A percentile compares a stretch with the other conserved stretches of the same genome.
Evolutionary conservation across 2,888 invertebrate genomes (phyloP).

Genomic region (Eulithis prunata): DNA sequence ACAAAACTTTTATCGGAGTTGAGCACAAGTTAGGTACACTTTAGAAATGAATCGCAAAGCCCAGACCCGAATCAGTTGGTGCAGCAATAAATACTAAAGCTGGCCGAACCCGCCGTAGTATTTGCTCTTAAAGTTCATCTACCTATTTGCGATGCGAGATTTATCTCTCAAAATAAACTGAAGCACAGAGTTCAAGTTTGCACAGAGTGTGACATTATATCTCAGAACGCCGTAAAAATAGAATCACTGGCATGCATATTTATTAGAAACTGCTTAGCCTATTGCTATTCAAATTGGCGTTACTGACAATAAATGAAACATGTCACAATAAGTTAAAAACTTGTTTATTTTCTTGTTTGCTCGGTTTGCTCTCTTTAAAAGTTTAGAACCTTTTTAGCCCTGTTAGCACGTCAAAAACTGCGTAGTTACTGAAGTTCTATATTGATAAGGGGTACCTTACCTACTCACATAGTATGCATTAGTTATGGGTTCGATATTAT

Average conservation of each 20-base stretch:
- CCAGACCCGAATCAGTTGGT: constrained; percentile 53
- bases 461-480: too few species aligned
- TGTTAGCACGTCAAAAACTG: too few species aligned
- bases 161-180: constrained; percentile 52
- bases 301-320: too few species aligned
- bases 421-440: too few species aligned
- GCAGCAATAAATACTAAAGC: constrained; percentile 52
- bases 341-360: too few species aligned
- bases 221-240: constrained; percentile 42
- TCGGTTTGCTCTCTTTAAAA: too few species aligned
- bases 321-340: too few species aligned
- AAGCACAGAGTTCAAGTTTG: constrained; percentile 42
- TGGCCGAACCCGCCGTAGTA: constrained; percentile 50
- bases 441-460: too few species aligned
- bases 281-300: too few species aligned
- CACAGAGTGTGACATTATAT: constrained; percentile 50
- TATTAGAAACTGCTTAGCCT: background rate
- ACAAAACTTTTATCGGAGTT: constrained; percentile 39
- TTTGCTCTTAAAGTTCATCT: constrained; percentile 55
- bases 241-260: constrained; percentile 20
- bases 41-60: constrained; percentile 53
- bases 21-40: constrained; percentile 50
- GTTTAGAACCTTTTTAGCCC: too few species aligned
- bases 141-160: constrained; percentile 49
- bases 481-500: too few species aligned